Evolutionary conservation across 2,113 vertebrate genomes (phyloP), one percentile per base, ranked within the genome.

Genomic region (Xenopus tropicalis): DNA sequence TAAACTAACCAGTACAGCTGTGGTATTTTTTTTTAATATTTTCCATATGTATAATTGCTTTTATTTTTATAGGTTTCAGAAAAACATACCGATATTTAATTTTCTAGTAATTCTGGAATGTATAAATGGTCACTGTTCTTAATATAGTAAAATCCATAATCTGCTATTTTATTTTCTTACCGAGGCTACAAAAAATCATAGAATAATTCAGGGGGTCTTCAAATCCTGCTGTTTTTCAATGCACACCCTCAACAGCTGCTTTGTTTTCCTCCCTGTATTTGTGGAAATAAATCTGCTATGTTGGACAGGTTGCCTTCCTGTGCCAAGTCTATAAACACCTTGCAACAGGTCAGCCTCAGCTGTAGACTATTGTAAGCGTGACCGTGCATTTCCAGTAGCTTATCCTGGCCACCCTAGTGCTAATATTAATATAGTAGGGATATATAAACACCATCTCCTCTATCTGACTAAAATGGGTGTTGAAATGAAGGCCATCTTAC

Each of bases 381-480:
- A 21, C 21, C 42, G 67, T 14, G 20, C 43, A 46, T 51, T 43
- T 62, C 17, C 44, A 54, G 70, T 22, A 23, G 24, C 17, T 64
- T 19, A 64, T 42, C 13, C 43, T 61, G 3, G 11, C 46, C 20
- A 61, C 19, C 21, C 21, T 24, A 48, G 13, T 25, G 21, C 56
- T 17, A 29, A 16, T 5, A 44, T 46, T 17, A 46, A 42, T 46
- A 14, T 11, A 61, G 46, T 16, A 9, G 19, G 24, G 48, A 78
- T 77, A 77, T 78, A 71, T 81, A 85, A 87, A 83, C 65, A 78
- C 64, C 48, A 79, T 81, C 79, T 70, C 74, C 13, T 61, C 70
- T 74, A 61, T 84, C 29, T 75, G 24, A 44, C 79, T 74, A 80
- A 80, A 79, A 25, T 72, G 71, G 76, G 69, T 17, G 61, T 80